Evolutionary conservation across 2,888 invertebrate genomes (phyloP), one percentile per base, ranked within the genome.

Genomic region (Drosophila pseudotalamancana): DNA sequence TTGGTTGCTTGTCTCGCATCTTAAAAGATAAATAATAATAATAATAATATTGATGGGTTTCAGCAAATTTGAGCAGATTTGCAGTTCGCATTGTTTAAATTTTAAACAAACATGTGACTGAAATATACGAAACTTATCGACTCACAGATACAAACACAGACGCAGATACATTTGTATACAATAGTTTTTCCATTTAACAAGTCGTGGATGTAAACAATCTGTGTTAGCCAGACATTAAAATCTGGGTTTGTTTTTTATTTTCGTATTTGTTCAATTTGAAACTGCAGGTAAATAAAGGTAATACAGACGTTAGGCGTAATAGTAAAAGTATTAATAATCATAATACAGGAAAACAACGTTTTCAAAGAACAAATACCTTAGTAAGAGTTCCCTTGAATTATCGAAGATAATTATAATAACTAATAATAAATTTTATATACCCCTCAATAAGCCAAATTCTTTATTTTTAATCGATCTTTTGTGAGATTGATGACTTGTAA

Each of bases 161-260:
- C n/a, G n/a, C 29, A 21, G 11, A 12, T 29, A 16, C 12, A 35
- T n/a, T 16, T 55, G 29, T 42, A 42, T 68, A 59, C 49, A 48
- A 49, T 63, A 39, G 11, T 9, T 60, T 61, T 51, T 19, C 59
- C 40, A 60, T 68, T 72, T 53, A 72, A 69, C 55, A 51, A 57
- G 61, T 74, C 79, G 82, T 79, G 79, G 60, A 57, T 68, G 70
- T 67, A 64, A 77, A 67, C 66, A 67, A 54, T 61, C 37, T 27
- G 39, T 50, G 62, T 34, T 54, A 42, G 42, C 46, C 54, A 56
- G 31, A 32, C 34, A 51, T 40, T 40, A 19, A 6, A 37, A 51
- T 45, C 6, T 9, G 16, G 21, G 42, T 5, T 18, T 1, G 25
- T 14, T 4, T 42, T 16, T 14, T 11, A 1, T 2, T 32, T 35